A percentile compares a stretch with the other conserved stretches of the same genome.
phyloP scores from a whole-genome alignment of 1,140 invertebrate species.

The Steinernema feltiae region DNA sequence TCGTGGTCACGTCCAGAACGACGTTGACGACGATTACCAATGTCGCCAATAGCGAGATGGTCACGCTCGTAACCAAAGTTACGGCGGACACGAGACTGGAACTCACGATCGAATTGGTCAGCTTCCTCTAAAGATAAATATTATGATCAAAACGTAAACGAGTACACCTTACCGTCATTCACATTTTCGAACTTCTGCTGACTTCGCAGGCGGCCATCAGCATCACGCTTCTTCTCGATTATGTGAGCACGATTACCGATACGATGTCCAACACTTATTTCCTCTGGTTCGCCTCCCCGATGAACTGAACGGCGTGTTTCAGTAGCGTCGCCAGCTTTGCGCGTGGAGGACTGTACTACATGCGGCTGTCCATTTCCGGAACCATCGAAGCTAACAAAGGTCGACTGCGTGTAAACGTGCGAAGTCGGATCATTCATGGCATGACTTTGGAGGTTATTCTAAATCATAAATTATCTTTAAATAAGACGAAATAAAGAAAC shows the following conservation, averaged over 20 bases:
- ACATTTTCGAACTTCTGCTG: constrained; percentile 52
- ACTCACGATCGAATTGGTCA: constrained; percentile 48
- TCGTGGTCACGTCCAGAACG: neutral
- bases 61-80: constrained; percentile 22
- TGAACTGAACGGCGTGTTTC: constrained; percentile 42
- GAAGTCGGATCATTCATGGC: constrained; percentile 49
- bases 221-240: constrained; percentile 55
- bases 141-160: constrained; percentile 3
- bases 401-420: constrained; percentile 48
- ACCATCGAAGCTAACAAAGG: constrained; percentile 47
- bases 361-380: constrained; percentile 39
- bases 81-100: constrained; percentile 37
- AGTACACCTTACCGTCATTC: constrained; percentile 40
- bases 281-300: constrained; percentile 37
- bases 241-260: constrained; percentile 50
- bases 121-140: constrained; percentile 46
- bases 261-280: constrained; percentile 47
- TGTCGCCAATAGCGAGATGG: neutral
- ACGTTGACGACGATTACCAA: neutral
- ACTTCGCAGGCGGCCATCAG: constrained; percentile 46
- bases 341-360: constrained; percentile 44
- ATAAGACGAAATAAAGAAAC: neutral
- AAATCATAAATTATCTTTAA: constrained; percentile 18
- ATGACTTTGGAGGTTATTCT: constrained; percentile 20
- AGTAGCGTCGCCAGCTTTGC: constrained; percentile 53